Evolutionary conservation across 2,113 vertebrate genomes (phyloP), one percentile per base, ranked within the genome.

Genomic region (Martes martes): DNA sequence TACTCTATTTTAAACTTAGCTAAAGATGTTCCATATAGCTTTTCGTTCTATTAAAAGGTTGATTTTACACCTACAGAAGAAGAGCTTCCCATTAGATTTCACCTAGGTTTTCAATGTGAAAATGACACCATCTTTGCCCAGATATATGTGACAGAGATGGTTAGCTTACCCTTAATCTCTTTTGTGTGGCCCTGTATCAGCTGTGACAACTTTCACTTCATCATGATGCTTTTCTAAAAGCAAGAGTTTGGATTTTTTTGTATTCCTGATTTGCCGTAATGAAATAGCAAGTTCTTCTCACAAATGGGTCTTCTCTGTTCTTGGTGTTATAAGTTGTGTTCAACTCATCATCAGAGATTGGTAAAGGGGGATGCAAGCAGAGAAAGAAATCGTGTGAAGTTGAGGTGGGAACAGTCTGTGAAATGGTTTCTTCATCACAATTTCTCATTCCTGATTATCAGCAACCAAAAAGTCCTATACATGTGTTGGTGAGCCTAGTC

Each of bases 1-100:
- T 98, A 98, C 97, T 98, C 98, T 98, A 98, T 98, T 98, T 99
- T 98, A 98, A 98, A 98, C 97, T 98, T 97, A 98, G 80, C 89
- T 98, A 94, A 98, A 97, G 98, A 98, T 50, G 45, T 96, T 98
- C 89, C 97, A 96, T 97, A 98, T 96, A 97, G 97, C 93, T 98
- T 97, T 98, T 97, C 83, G 82, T 97, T 93, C 98, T 98, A 98
- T 97, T 98, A 98, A 98, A 98, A 99, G 97, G 97, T 98, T 98
- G 98, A 98, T 98, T 98, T 98, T 98, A 97, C 81, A 98, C 95
- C 95, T 98, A 97, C 93, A 92, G 95, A 97, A 97, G 96, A 98
- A 97, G 96, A 93, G 87, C 96, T 98, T 98, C 89, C 90, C 93
- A 96, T 95, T 98, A 95, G 94, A 96, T 73, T 94, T 97, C 98